These are phyloP conservation scores for Nowickia ferox DNA, from an alignment of 2,888 invertebrate species.

Conservation along the genomic window DNA sequence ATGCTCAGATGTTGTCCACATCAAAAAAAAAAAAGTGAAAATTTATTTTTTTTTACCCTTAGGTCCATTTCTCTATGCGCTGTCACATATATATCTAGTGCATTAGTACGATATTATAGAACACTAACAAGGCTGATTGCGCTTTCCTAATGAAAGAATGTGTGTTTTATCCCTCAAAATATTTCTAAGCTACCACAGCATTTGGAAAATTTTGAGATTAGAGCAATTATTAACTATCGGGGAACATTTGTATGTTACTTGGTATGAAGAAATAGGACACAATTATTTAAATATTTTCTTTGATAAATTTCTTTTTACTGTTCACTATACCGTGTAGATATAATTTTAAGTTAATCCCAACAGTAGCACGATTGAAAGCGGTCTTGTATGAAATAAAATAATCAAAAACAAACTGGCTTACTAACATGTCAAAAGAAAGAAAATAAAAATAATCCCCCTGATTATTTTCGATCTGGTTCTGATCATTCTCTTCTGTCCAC, in stretches of 20 bases:
- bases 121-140: too few species aligned
- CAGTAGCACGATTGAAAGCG: constrained; percentile 35
- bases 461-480: constrained; percentile 14
- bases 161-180: background rate
- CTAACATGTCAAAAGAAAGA: background rate
- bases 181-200: background rate
- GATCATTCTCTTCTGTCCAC: background rate
- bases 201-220: too few species aligned
- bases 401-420: constrained; percentile 3
- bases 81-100: too few species aligned
- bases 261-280: too few species aligned
- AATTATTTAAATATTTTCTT: background rate
- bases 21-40: too few species aligned
- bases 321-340: background rate
- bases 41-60: too few species aligned
- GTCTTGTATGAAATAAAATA: constrained; percentile 32
- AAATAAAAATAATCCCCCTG: constrained; percentile 7
- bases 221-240: too few species aligned
- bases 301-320: background rate
- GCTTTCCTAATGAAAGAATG: too few species aligned
- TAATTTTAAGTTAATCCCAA: constrained; percentile 18
- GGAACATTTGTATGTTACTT: too few species aligned
- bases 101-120: too few species aligned
- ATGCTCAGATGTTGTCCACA: too few species aligned
- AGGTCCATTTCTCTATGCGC: too few species aligned